These are phyloP conservation scores for Drosophila erecta DNA, from an alignment of 1,140 invertebrate species.

Conservation along the genomic window DNA sequence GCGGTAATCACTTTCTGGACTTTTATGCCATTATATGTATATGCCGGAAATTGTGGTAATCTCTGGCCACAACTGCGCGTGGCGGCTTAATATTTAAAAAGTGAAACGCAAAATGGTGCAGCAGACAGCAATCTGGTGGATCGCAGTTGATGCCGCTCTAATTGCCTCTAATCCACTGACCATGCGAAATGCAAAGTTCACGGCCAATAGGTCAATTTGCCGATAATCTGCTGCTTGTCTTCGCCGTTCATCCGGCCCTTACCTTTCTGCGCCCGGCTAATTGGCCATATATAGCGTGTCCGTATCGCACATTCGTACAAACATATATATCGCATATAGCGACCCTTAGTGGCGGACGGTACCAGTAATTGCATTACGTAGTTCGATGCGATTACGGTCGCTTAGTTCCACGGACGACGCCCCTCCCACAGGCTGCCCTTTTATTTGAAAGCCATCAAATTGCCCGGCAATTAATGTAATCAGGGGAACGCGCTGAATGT, in stretches of 20 bases:
- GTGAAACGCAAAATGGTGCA: neutral
- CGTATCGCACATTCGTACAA: neutral
- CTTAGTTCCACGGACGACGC: slow-evolving; percentile 3
- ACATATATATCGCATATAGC: neutral
- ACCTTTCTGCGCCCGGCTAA: slow-evolving; percentile 23
- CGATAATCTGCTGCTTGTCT: slow-evolving; percentile 43
- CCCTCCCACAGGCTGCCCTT: slow-evolving; percentile 5
- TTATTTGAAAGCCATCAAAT: slow-evolving; percentile 60
- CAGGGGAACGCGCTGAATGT: slow-evolving; percentile 33
- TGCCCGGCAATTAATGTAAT: slow-evolving; percentile 56
- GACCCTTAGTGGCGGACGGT: slow-evolving; percentile 36
- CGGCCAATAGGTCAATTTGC: slow-evolving; percentile 48
- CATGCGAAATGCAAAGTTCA: slow-evolving; percentile 69
- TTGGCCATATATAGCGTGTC: slow-evolving; percentile 16
- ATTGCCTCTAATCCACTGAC: slow-evolving; percentile 29
- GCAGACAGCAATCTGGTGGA: slow-evolving; percentile 17
- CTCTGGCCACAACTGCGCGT: neutral
- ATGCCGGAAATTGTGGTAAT: neutral
- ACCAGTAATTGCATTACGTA: slow-evolving; percentile 52
- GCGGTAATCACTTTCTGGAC: neutral
- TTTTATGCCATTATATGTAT: neutral
- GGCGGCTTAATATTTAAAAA: slow-evolving; percentile 18
- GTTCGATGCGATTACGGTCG: slow-evolving; percentile 22
- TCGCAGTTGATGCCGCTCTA: slow-evolving; percentile 30
- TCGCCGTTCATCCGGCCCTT: neutral